A percentile compares a stretch with the other conserved stretches of the same genome.
Evolutionary conservation across 2,113 vertebrate species (phyloP).

Genomic region (Columba janthina): DNA sequence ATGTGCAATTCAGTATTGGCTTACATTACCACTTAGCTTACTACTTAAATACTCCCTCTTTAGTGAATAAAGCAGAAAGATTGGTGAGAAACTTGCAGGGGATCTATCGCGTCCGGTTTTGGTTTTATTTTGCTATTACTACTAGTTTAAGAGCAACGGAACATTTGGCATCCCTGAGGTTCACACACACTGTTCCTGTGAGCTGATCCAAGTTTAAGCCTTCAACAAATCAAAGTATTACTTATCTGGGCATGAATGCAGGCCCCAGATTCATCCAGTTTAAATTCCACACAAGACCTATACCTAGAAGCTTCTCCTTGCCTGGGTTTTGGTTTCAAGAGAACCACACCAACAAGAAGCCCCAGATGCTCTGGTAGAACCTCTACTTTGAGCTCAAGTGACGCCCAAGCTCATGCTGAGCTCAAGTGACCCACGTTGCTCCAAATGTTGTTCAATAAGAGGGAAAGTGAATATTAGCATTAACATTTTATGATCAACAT

Average conservation of each 20-base stretch:
- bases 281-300: background rate
- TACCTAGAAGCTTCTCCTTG: background rate
- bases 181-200: background rate
- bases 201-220: background rate
- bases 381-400: background rate
- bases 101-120: background rate
- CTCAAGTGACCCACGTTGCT: background rate
- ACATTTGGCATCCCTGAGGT: background rate
- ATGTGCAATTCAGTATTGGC: too few relatives aligned
- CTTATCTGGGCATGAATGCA: background rate
- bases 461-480: rapidly evolving
- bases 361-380: background rate
- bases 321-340: background rate
- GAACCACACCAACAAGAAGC: background rate
- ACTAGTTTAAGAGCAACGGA: background rate
- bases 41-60: background rate
- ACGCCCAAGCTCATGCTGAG: background rate
- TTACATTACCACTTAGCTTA: rapidly evolving
- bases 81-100: background rate
- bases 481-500: too few relatives aligned
- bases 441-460: rapidly evolving
- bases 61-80: background rate
- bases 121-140: background rate
- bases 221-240: background rate
- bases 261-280: background rate